A percentile compares a stretch with the other conserved stretches of the same genome.
These are phyloP conservation scores for Psittacus erithacus DNA, from an alignment of 2,113 vertebrate genomes.

Conservation along the genomic window DNA sequence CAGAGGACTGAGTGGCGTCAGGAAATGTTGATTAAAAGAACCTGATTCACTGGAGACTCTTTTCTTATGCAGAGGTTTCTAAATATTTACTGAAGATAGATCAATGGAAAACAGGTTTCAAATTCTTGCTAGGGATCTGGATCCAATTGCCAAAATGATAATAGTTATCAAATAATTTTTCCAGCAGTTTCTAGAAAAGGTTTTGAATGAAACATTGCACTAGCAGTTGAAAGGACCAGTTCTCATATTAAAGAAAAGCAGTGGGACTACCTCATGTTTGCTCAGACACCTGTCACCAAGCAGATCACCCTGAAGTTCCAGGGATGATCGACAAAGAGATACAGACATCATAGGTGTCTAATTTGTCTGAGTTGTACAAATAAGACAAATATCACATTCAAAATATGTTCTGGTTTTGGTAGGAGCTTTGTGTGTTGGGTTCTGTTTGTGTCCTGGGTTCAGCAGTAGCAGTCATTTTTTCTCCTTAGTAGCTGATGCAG, in stretches of 20 bases:
- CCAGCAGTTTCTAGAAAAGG: background rate
- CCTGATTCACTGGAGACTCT: background rate
- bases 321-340: background rate
- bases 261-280: background rate
- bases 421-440: background rate
- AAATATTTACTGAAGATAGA: background rate
- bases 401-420: background rate
- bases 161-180: background rate
- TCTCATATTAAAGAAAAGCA: background rate
- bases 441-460: background rate
- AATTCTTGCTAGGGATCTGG: background rate
- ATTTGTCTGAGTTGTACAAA: background rate
- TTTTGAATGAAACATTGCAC: background rate
- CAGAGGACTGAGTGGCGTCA: background rate
- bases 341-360: background rate
- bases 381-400: background rate
- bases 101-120: background rate
- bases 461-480: too few species aligned
- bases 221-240: background rate
- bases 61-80: background rate
- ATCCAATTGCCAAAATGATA: background rate
- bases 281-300: background rate
- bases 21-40: background rate
- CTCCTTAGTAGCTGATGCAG: too few species aligned
- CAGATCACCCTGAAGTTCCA: background rate